phyloP scores from a whole-genome alignment of 2,113 vertebrate genomes.

The Bos taurus region DNA sequence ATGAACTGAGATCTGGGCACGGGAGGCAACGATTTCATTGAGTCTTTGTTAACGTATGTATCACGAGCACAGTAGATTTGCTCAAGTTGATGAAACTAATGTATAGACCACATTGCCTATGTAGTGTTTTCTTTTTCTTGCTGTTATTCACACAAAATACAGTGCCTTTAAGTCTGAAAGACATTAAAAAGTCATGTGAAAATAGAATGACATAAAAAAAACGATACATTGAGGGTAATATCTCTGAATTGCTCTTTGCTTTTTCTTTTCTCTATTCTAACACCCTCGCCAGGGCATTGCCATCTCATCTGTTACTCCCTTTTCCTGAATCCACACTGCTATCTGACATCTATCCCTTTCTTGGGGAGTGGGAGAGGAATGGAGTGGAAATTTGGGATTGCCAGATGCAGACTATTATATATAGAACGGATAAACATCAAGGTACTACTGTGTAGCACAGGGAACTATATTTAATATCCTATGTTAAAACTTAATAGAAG shows the following conservation, averaged over 20 bases:
- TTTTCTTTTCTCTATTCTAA: neutral
- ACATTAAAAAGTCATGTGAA: neutral
- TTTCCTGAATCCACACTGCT: neutral
- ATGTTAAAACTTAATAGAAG: neutral
- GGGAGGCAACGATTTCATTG: neutral
- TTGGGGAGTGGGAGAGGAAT: neutral
- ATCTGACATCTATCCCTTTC: neutral
- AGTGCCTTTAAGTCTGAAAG: neutral
- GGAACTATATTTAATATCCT: neutral
- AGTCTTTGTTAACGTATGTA: neutral
- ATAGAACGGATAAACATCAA: neutral
- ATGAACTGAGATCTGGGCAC: neutral
- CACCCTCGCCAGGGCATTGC: fast-evolving
- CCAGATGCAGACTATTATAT: neutral
- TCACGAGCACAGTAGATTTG: neutral
- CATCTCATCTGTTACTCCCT: neutral
- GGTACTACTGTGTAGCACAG: neutral
- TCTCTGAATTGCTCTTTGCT: neutral
- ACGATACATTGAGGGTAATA: neutral
- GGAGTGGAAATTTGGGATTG: neutral
- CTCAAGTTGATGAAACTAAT: neutral
- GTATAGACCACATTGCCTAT: neutral
- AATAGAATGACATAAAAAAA: neutral
- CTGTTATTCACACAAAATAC: neutral
- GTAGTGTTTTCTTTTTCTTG: neutral